These are phyloP conservation scores for Mimumesa dahlbomi DNA, from an alignment of 2,888 invertebrate genomes.

Conservation along the genomic window DNA sequence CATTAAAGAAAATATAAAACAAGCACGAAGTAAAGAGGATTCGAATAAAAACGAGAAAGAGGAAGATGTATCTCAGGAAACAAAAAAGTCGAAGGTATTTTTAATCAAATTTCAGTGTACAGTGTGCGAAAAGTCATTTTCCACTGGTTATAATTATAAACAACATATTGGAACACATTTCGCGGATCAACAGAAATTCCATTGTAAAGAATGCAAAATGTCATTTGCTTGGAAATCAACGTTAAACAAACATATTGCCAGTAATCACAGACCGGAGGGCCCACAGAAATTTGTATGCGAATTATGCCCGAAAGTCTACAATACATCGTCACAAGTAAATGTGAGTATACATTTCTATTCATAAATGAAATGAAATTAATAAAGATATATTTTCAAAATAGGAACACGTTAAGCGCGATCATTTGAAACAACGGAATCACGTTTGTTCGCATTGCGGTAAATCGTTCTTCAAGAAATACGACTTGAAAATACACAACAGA, in stretches of 20 bases:
- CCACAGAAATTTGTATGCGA: constrained; percentile 74
- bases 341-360: constrained; percentile 60
- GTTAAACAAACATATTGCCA: constrained; percentile 76
- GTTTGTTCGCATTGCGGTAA: constrained; percentile 75
- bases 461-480: constrained; percentile 78
- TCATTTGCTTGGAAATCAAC: constrained; percentile 79
- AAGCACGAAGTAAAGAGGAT: background rate
- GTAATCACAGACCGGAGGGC: constrained; percentile 71
- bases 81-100: constrained; percentile 39
- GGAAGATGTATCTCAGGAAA: constrained; percentile 19
- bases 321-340: constrained; percentile 75
- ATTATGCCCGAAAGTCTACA: constrained; percentile 75
- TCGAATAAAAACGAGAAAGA: constrained; percentile 10
- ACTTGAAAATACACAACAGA: constrained; percentile 77
- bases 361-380: background rate
- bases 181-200: constrained; percentile 74
- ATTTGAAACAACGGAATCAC: constrained; percentile 76
- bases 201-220: constrained; percentile 74
- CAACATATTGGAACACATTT: constrained; percentile 78
- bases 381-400: constrained; percentile 36
- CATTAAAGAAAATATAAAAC: too few species aligned
- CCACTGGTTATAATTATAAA: constrained; percentile 75
- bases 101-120: constrained; percentile 70
- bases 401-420: constrained; percentile 78
- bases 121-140: constrained; percentile 76